phyloP scores from a whole-genome alignment of 2,888 invertebrate genomes.

The Spialia ferax region DNA sequence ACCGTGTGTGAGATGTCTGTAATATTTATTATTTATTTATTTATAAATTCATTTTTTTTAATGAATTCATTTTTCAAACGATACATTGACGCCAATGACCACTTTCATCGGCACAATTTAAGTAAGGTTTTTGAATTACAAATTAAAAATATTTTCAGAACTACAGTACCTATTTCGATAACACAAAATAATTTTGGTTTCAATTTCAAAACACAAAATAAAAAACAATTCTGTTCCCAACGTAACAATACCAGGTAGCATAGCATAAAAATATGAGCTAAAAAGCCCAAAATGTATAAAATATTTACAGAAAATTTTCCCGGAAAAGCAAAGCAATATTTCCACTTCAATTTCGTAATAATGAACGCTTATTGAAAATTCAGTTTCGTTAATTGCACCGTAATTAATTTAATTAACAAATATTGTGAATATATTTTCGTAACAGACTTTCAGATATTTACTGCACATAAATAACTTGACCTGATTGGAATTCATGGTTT shows the following conservation, averaged over 20 bases:
- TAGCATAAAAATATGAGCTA: neutral
- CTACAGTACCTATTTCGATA: too few species aligned
- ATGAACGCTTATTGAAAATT: slow-evolving; percentile 31
- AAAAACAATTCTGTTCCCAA: too few species aligned
- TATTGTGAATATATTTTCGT: slow-evolving; percentile 21
- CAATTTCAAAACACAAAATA: too few species aligned
- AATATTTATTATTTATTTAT: too few species aligned
- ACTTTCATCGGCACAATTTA: too few species aligned
- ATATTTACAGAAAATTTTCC: neutral
- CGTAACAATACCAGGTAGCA: neutral
- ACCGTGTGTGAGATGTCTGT: too few species aligned
- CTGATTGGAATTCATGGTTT: slow-evolving; percentile 30
- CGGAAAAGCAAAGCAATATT: neutral
- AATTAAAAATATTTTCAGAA: too few species aligned
- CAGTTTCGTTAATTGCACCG: slow-evolving; percentile 32
- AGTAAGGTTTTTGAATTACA: too few species aligned
- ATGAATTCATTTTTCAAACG: too few species aligned
- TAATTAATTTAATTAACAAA: slow-evolving; percentile 32
- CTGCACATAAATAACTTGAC: slow-evolving; percentile 17
- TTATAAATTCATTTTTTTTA: too few species aligned
- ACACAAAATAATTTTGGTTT: too few species aligned
- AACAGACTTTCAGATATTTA: slow-evolving; percentile 19
- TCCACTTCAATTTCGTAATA: slow-evolving; percentile 3
- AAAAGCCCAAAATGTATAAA: neutral
- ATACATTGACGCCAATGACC: too few species aligned